Base-by-base conservation (phyloP, 1,140 invertebrate species). In the Euura lappo region DNA sequence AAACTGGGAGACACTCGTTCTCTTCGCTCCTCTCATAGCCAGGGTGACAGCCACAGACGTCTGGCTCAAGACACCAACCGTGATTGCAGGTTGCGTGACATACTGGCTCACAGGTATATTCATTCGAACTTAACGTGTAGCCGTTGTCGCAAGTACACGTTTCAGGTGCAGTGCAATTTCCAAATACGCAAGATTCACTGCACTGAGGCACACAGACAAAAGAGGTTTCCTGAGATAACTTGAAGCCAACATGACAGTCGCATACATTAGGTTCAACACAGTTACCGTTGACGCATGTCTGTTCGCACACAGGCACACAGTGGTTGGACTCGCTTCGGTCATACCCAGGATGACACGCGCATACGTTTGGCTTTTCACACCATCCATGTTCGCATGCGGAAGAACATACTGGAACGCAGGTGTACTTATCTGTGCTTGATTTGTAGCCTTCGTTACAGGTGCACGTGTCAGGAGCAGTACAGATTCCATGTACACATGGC, bases 31-130 rank as follows among this genome's bases (percentile, higher is more conserved):
- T 66, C 11, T 45, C 71, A 72, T 85, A 90, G 8, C 88, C 88
- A 44, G 77, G 71, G 65, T 85, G 73, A 77, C 89, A 90, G 65
- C 80, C 70, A 71, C 89, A 90, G 45, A 76, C 77, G 65, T 89
- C 82, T 1, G 88, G 87, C 5, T 76, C 83, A 4, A 69, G 43
- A 42, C 80, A 83, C 3, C 4, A 65, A 1, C 76, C 78, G 7
- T 74, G 65, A 0, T n/a, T 13, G 13, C 81, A 83, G 4, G 0
- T 46, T 0, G 43, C 1, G 0, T 13, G n/a, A 68, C 81, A 83
- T 4, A 11, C 46, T 0, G 81, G 80, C 0, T 68, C 46, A 60
- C 74, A 79, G 75, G 0, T 45, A 3, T 69, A 42, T 0, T 11
- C 13, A 69, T 45, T 10, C 28, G 28, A 28, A 6, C 69, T 60